Conservation (phyloP, 2,888 invertebrate species). For the Drosophila ustulata region DNA sequence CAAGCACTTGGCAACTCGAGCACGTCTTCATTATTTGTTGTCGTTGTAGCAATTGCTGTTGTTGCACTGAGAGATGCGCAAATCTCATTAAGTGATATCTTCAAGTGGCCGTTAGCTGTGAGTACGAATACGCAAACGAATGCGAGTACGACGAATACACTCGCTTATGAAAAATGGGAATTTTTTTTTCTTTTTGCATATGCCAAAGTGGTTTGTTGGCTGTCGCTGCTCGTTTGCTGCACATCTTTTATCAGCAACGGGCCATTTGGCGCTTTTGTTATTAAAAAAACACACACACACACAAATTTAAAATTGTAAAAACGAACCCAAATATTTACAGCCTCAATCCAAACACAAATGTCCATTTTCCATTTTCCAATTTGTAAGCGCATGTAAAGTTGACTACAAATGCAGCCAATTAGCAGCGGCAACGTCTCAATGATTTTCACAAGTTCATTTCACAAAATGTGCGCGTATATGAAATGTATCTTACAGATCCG, state of each 20-base stretch:
- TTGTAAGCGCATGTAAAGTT: conserved; percentile 65
- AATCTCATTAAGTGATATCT: conserved; percentile 84
- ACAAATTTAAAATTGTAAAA: conserved; percentile 42
- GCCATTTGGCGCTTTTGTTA: conserved; percentile 75
- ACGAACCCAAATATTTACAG: conserved; percentile 67
- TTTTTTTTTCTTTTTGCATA: conserved; percentile 31
- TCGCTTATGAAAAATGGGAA: conserved; percentile 68
- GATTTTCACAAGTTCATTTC: conserved; percentile 71
- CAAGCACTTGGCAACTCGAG: conserved; percentile 76
- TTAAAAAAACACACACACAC: conserved; percentile 53
- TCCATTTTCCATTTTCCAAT: conserved; percentile 61
- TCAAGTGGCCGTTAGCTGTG: conserved; percentile 79
- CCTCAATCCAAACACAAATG: conserved; percentile 40
- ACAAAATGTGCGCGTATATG: conserved; percentile 52
- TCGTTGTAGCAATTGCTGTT: conserved; percentile 46
- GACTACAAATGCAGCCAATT: conserved; percentile 74
- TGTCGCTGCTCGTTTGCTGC: conserved; percentile 35
- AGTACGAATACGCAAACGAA: conserved; percentile 9
- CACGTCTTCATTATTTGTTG: conserved; percentile 73
- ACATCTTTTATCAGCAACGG: conserved; percentile 69
- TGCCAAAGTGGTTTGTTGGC: conserved; percentile 34
- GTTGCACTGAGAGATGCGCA: conserved; percentile 74
- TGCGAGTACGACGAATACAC: not conserved
- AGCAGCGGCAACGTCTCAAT: conserved; percentile 66
- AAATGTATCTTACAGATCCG: conserved; percentile 64